These are phyloP conservation scores for Amia ocellicauda DNA, from an alignment of 2,113 vertebrate species.

Conservation along the genomic window DNA sequence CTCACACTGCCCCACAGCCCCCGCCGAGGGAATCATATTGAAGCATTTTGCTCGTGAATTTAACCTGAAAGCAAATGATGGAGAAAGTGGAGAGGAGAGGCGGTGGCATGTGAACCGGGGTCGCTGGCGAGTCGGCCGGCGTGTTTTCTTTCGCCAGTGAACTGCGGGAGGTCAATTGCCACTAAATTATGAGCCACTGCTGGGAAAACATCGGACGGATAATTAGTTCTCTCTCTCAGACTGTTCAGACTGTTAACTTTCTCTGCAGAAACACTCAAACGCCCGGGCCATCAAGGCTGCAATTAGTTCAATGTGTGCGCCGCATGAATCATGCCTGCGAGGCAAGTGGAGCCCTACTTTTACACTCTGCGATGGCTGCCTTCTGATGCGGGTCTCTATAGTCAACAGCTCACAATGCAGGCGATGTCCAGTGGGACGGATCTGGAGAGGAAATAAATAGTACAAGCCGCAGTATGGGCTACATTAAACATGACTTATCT, in stretches of 20 bases:
- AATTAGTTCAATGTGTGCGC: constrained; percentile 42
- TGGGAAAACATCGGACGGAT: constrained; percentile 46
- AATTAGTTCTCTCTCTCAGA: constrained; percentile 42
- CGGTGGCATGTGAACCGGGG: constrained; percentile 28
- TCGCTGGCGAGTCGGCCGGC: constrained; percentile 36
- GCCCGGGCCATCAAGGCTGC: constrained; percentile 34
- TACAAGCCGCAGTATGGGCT: no score
- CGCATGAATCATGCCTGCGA: constrained; percentile 29
- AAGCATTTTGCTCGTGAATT: constrained; percentile 54
- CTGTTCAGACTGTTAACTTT: constrained; percentile 37
- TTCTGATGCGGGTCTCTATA: background rate
- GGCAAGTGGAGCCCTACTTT: constrained; percentile 25
- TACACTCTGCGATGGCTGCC: constrained; percentile 16
- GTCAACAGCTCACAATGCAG: no score
- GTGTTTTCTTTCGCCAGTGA: constrained; percentile 42
- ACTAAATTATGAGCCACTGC: constrained; percentile 39
- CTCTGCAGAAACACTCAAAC: constrained; percentile 36
- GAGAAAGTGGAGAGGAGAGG: constrained; percentile 27
- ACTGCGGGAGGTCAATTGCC: constrained; percentile 45
- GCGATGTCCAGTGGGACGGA: no score
- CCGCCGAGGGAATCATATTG: constrained; percentile 42
- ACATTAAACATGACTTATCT: no score
- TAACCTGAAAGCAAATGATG: constrained; percentile 48
- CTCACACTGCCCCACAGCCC: no score
- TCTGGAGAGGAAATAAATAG: no score